A percentile compares a stretch with the other conserved stretches of the same genome.
These are phyloP conservation scores for Crotophaga sulcirostris DNA, from an alignment of 2,113 vertebrate genomes.

Conservation along the genomic window DNA sequence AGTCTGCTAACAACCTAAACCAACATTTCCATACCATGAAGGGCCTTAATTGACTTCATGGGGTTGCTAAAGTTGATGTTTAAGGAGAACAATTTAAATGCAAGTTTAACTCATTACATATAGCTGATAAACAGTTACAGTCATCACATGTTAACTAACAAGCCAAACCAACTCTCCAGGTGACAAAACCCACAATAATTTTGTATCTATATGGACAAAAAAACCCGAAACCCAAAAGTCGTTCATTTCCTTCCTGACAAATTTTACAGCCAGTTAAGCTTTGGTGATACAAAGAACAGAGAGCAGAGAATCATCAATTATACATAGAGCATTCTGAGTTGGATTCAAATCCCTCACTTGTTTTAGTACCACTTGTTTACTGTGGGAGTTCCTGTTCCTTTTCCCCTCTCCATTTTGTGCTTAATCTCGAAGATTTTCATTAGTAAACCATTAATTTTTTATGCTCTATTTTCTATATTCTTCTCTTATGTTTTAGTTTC, in stretches of 20 bases:
- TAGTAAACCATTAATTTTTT: constrained; percentile 63
- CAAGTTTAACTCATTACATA: neutral
- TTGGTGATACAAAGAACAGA: neutral
- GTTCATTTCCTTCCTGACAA: neutral
- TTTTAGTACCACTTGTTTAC: constrained; percentile 46
- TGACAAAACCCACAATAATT: neutral
- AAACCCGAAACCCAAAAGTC: neutral
- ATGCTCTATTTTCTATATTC: constrained; percentile 69
- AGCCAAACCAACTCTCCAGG: neutral
- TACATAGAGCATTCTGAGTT: neutral
- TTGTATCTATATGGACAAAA: neutral
- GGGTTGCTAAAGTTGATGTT: neutral
- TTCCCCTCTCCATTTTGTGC: neutral
- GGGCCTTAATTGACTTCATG: neutral
- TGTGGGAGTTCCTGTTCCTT: constrained; percentile 21
- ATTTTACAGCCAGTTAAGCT: neutral
- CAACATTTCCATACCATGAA: neutral
- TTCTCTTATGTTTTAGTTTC: constrained; percentile 52
- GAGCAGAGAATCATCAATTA: constrained; percentile 51
- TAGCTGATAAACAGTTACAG: neutral
- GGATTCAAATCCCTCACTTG: constrained; percentile 16
- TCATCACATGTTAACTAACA: neutral
- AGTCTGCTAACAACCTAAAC: neutral
- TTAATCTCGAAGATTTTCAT: constrained; percentile 64
- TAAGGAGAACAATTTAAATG: neutral